These are phyloP conservation scores for Acanthornis magna DNA, from an alignment of 2,797 vertebrate genomes.

Conservation along the genomic window DNA sequence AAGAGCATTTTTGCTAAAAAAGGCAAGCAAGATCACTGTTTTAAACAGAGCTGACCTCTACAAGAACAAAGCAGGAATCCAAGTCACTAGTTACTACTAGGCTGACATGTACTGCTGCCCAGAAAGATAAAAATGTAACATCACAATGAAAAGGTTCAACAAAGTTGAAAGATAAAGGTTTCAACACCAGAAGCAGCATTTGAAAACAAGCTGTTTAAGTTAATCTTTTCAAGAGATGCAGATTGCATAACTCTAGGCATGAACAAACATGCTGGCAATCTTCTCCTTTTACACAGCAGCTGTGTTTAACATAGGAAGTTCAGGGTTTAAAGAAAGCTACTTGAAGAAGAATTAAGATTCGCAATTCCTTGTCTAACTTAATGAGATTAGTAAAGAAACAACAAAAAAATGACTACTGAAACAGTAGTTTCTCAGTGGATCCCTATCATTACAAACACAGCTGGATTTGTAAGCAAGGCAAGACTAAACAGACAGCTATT, in stretches of 20 bases:
- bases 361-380: constrained; percentile 53
- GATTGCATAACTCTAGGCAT: constrained; percentile 61
- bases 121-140: constrained; percentile 51
- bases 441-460: constrained; percentile 67
- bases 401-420: constrained; percentile 43
- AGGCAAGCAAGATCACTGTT: constrained; percentile 58
- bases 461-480: constrained; percentile 72
- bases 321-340: constrained; percentile 59
- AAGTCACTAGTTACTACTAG: constrained; percentile 54
- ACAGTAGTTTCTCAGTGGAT: constrained; percentile 63
- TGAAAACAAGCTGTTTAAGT: constrained; percentile 69
- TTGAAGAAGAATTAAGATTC: constrained; percentile 63
- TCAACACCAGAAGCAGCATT: constrained; percentile 65
- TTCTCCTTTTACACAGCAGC: constrained; percentile 62
- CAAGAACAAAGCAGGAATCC: constrained; percentile 63
- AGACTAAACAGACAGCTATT: constrained; percentile 75
- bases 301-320: constrained; percentile 69
- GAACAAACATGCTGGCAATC: constrained; percentile 65
- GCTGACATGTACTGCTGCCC: constrained; percentile 58
- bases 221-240: constrained; percentile 66
- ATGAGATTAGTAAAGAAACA: constrained; percentile 51
- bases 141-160: constrained; percentile 59
- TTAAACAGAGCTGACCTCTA: constrained; percentile 61
- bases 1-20: constrained; percentile 44
- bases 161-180: constrained; percentile 49